These are phyloP conservation scores for Piliocolobus tephrosceles DNA, from an alignment of 2,113 vertebrate genomes.

Conservation along the genomic window DNA sequence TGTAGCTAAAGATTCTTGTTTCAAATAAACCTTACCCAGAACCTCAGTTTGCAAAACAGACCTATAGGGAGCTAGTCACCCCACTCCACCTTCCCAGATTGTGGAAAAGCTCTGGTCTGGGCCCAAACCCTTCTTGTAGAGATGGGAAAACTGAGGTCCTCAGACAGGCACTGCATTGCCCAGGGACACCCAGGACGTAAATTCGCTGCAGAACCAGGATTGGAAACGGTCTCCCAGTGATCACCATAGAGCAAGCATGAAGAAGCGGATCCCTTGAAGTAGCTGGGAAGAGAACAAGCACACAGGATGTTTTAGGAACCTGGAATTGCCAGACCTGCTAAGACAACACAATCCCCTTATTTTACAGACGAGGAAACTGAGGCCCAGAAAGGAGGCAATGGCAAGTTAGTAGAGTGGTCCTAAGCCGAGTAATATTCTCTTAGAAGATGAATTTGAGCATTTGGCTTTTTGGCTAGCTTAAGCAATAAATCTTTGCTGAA, in stretches of 20 bases:
- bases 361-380: neutral
- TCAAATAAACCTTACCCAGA: conserved; percentile 6
- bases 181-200: neutral
- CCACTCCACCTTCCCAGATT: neutral
- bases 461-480: neutral
- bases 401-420: neutral
- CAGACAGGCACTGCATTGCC: neutral
- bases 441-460: neutral
- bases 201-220: neutral
- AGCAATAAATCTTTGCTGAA: conserved; percentile 40
- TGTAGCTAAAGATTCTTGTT: neutral
- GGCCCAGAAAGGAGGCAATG: neutral
- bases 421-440: neutral
- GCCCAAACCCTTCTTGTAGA: neutral
- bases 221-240: neutral
- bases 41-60: neutral
- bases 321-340: neutral
- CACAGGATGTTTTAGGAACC: neutral
- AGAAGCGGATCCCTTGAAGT: neutral
- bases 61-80: rapidly evolving
- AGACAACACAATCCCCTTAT: neutral
- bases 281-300: rapidly evolving
- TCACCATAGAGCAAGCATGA: neutral
- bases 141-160: neutral
- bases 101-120: neutral